phyloP scores from a whole-genome alignment of 1,140 invertebrate species.

The Coptotermes formosanus region DNA sequence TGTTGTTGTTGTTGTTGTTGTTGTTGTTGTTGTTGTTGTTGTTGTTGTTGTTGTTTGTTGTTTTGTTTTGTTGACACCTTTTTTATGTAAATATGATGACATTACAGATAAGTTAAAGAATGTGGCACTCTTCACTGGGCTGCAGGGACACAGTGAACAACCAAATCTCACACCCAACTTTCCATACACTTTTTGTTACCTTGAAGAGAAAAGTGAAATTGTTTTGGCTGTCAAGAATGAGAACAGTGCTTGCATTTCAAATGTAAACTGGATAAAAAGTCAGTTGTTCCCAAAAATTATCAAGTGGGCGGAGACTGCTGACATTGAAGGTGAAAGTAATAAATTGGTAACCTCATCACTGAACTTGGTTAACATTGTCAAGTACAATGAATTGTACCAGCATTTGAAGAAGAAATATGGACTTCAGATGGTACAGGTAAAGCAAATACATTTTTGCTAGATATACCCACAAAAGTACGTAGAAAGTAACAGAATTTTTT shows the following conservation, averaged over 20 bases:
- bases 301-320: conserved; percentile 57
- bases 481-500: too few relatives aligned
- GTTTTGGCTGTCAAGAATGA: not conserved
- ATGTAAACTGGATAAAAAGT: conserved; percentile 44
- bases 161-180: not conserved
- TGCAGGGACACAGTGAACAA: not conserved
- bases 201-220: not conserved
- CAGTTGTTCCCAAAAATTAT: conserved; percentile 60
- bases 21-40: too few relatives aligned
- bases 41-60: too few relatives aligned
- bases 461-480: not conserved
- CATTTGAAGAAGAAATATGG: conserved; percentile 79
- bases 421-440: conserved; percentile 62
- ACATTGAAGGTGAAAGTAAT: conserved; percentile 42
- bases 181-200: not conserved
- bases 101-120: not conserved
- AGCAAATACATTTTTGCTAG: not conserved
- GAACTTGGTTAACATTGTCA: conserved; percentile 62
- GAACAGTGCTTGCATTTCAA: not conserved
- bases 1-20: too few relatives aligned
- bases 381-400: conserved; percentile 72
- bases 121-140: not conserved
- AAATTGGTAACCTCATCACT: conserved; percentile 59
- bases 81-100: not conserved
- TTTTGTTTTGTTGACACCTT: not conserved